Base-by-base conservation (phyloP, 2,797 vertebrate genomes). In the Peromyscus attwateri region DNA sequence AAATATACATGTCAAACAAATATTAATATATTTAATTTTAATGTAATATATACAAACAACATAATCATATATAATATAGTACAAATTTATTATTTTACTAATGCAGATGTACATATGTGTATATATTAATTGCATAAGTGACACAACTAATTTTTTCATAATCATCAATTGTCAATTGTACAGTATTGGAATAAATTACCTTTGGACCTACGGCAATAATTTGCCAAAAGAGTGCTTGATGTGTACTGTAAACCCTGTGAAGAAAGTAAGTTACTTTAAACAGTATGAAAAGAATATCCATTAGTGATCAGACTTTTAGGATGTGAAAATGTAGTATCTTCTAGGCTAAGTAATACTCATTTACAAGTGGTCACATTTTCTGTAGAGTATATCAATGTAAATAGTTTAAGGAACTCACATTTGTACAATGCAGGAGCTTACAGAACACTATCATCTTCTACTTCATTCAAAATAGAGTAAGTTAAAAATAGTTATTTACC, bases 401-500 rank as follows among this genome's bases (percentile, higher is more conserved):
- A 94, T 97, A 96, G 83, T 77, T 89, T 88, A 60, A 85, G 19
- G 13, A 87, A 96, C 37, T 84, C 27, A 60, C 70, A 27, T 81
- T 93, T 96, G 52, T 92, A 5, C 57, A 93, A 79, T 2, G 16
- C 66, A 88, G 57, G 25, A 21, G 8, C 37, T 94, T 49, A n/a
- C 77, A 37, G 66, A 92, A 79, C 6, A 27, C n/a, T 55, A 88
- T 84, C 88, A n/a, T 89, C 79, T 95, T 95, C 91, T 85, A 70
- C 87, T 75, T 87, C 23, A 76, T 95, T 95, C 16, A 2, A 97
- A 96, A 95, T 80, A 73, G 52, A 85, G 34, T 94, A 57, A 64
- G 88, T 37, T 27, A 89, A 95, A 91, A 96, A 94, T 66, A 88
- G 62, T 89, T 85, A 97, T 97, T 96, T 97, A 60, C 87, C 94